These are phyloP conservation scores for Hycleus phaleratus DNA, from an alignment of 1,140 invertebrate species.

Conservation along the genomic window DNA sequence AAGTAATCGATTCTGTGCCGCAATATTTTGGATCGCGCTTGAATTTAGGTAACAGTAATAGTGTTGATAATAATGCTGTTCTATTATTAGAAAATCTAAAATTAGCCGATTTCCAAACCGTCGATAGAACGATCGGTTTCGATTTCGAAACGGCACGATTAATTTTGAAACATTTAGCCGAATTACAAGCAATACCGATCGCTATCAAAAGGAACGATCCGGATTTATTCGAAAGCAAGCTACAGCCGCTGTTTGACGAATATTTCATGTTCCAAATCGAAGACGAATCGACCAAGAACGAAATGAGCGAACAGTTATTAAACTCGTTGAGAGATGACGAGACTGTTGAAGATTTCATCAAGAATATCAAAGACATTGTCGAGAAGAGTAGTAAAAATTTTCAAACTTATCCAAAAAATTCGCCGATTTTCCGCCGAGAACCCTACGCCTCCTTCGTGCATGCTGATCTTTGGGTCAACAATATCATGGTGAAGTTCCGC, in stretches of 20 bases:
- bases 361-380: too few species aligned
- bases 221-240: constrained; percentile 39
- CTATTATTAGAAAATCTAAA: constrained; percentile 40
- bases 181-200: constrained; percentile 40
- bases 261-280: too few species aligned
- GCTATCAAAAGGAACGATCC: constrained; percentile 39
- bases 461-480: constrained; percentile 54
- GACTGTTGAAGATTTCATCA: too few species aligned
- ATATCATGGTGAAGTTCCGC: constrained; percentile 46
- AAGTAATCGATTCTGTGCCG: constrained; percentile 11
- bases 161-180: constrained; percentile 35
- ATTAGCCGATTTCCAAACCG: constrained; percentile 29
- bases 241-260: constrained; percentile 1
- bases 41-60: constrained; percentile 14
- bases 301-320: too few species aligned
- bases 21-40: constrained; percentile 22
- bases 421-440: constrained; percentile 19
- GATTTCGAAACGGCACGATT: constrained; percentile 36
- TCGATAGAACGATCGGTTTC: constrained; percentile 33
- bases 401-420: constrained; percentile 17
- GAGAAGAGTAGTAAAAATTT: neutral
- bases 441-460: constrained; percentile 48
- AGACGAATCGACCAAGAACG: too few species aligned
- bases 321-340: too few species aligned
- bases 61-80: constrained; percentile 29